Conservation (phyloP, 2,888 invertebrate species). For the Chrysolina haemoptera region DNA sequence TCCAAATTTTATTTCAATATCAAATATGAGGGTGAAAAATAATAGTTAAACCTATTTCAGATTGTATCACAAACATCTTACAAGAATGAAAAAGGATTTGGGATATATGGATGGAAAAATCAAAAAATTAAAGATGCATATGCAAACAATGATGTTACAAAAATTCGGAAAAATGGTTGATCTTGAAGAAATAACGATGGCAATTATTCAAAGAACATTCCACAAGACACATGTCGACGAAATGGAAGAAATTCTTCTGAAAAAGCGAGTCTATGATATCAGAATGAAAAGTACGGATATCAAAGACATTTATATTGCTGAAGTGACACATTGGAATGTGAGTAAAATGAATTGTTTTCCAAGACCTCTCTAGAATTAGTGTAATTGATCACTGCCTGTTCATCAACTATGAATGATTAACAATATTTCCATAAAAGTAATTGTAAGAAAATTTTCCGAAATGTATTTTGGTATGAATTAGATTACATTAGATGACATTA, state of each 20-base stretch:
- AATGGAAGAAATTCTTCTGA: conserved; percentile 74
- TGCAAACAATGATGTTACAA: conserved; percentile 71
- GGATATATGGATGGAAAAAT: conserved; percentile 78
- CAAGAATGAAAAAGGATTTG: conserved; percentile 80
- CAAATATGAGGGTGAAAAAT: neutral
- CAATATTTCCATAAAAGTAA: too few species aligned
- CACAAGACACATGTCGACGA: conserved; percentile 71
- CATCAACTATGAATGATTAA: too few species aligned
- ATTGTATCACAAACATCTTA: conserved; percentile 78
- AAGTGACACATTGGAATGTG: conserved; percentile 68
- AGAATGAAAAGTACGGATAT: conserved; percentile 71
- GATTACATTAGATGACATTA: too few species aligned
- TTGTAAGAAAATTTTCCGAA: too few species aligned
- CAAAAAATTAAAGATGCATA: conserved; percentile 72
- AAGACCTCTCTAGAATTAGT: too few species aligned
- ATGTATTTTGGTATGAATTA: too few species aligned
- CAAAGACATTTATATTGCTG: conserved; percentile 68
- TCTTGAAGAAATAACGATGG: conserved; percentile 73
- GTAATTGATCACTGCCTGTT: too few species aligned
- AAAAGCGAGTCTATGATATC: conserved; percentile 72
- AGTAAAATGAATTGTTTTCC: conserved; percentile 11
- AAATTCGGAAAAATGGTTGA: conserved; percentile 75
- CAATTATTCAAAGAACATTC: conserved; percentile 71
- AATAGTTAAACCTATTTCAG: conserved; percentile 66
- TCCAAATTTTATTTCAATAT: too few species aligned